Evolutionary conservation across 2,797 vertebrate genomes (phyloP).

Genomic region (Myotis planiceps): DNA sequence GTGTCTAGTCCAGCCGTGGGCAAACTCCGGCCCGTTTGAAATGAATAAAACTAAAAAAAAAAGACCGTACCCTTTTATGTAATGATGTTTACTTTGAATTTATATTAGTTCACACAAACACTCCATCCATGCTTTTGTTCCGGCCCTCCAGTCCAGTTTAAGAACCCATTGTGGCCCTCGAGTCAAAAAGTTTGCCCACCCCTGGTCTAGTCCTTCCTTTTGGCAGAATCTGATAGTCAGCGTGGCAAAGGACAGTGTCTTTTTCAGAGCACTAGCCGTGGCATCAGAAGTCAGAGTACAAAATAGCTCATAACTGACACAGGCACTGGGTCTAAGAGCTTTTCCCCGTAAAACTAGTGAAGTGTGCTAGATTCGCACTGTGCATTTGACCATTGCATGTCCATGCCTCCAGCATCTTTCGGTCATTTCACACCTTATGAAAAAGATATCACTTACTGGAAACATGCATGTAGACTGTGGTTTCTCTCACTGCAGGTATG

Average conservation of each 20-base stretch:
- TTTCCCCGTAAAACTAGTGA: neutral
- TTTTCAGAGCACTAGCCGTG: neutral
- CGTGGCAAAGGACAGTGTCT: neutral
- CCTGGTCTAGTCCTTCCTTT: neutral
- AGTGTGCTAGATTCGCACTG: neutral
- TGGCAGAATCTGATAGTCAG: neutral
- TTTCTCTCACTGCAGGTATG: slow-evolving; percentile 90
- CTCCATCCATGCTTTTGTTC: too few species aligned
- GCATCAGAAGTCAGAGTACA: neutral
- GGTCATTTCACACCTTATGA: neutral
- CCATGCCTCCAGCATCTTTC: neutral
- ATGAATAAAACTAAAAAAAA: too few species aligned
- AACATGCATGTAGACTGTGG: neutral
- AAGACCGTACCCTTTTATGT: too few species aligned
- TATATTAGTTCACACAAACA: too few species aligned
- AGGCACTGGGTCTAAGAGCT: neutral
- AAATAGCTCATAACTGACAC: neutral
- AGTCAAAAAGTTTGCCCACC: too few species aligned
- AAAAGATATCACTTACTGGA: neutral
- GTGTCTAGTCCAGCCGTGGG: neutral
- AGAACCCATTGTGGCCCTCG: too few species aligned
- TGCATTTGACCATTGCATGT: neutral
- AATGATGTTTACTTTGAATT: too few species aligned
- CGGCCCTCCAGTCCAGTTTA: too few species aligned
- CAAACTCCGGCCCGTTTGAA: too few species aligned